Evolutionary conservation across 2,113 vertebrate genomes (phyloP).

Genomic region (Pituophis catenifer): DNA sequence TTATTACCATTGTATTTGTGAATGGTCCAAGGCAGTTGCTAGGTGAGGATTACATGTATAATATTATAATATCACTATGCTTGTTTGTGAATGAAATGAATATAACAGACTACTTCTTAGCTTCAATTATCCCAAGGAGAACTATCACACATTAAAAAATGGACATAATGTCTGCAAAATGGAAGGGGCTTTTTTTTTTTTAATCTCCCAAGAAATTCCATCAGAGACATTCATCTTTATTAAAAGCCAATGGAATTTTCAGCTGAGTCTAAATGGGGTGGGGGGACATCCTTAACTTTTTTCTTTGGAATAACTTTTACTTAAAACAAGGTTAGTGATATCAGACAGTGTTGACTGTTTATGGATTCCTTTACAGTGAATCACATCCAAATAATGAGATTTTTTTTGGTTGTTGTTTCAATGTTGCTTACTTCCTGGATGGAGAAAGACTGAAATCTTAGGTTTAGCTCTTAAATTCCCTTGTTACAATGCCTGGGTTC

Average conservation of each 20-base stretch:
- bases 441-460: not conserved
- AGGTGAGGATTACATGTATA: not conserved
- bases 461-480: not conserved
- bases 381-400: not conserved
- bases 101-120: slow-evolving; percentile 17
- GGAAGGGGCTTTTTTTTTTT: not conserved
- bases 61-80: not conserved
- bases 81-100: not conserved
- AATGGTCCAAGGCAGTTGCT: no score
- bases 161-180: not conserved
- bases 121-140: slow-evolving; percentile 16
- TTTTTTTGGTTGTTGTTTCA: not conserved
- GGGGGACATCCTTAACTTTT: not conserved
- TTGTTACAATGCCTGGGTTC: not conserved
- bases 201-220: not conserved
- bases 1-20: no score
- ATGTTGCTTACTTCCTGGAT: not conserved
- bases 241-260: not conserved
- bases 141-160: slow-evolving; percentile 22
- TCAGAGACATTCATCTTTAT: not conserved
- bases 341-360: not conserved
- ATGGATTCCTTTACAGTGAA: not conserved
- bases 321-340: not conserved
- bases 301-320: not conserved
- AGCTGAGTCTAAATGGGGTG: not conserved